Evolutionary conservation across 2,888 invertebrate genomes (phyloP).

Genomic region (Pilophorus perplexus): DNA sequence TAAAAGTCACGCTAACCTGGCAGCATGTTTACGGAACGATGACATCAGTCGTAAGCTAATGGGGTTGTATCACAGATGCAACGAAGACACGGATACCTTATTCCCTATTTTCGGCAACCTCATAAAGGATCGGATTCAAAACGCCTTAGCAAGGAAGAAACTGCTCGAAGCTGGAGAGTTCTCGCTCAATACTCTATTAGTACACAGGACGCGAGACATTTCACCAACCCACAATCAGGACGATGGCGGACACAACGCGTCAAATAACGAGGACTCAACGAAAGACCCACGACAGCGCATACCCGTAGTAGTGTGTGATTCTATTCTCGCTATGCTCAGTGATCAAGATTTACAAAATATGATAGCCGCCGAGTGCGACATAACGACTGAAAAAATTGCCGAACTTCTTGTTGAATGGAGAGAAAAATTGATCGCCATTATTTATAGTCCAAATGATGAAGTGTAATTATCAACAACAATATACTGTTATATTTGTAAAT

Average conservation of each 20-base stretch:
- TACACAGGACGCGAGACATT: no score
- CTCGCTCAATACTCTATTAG: not conserved
- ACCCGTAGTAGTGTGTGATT: not conserved
- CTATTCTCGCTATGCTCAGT: not conserved
- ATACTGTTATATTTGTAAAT: not conserved
- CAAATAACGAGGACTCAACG: no score
- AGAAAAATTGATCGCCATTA: not conserved
- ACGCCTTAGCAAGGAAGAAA: not conserved
- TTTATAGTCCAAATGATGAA: not conserved
- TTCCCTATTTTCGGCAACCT: not conserved
- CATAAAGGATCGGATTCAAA: not conserved
- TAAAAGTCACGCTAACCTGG: not conserved
- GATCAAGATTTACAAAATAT: conserved; percentile 5
- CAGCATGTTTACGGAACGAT: not conserved
- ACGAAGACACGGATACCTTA: not conserved
- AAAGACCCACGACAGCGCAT: not conserved
- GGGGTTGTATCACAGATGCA: not conserved
- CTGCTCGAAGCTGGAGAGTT: not conserved
- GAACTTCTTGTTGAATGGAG: not conserved
- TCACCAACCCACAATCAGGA: no score
- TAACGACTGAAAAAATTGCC: not conserved
- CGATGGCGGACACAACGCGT: no score
- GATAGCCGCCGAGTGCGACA: conserved; percentile 3
- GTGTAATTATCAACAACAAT: not conserved
- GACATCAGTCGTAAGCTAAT: not conserved